phyloP scores from a whole-genome alignment of 2,888 invertebrate genomes.

The Epirrita christyi region DNA sequence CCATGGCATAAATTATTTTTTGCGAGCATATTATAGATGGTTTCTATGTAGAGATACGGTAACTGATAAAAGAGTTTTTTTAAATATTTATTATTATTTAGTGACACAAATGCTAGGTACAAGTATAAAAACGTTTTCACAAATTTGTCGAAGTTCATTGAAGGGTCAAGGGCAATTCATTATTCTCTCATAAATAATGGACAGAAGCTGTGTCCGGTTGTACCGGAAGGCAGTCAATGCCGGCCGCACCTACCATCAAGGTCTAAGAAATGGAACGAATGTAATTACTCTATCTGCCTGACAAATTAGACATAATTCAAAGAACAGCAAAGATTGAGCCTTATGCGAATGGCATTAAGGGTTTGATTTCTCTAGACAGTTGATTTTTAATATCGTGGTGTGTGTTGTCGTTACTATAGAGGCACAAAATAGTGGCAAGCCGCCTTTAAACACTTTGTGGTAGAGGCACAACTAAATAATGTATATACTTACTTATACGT shows the following conservation, averaged over 20 bases:
- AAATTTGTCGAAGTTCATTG: conserved; percentile 5
- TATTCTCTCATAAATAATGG: conserved; percentile 27
- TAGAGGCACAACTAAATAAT: too few species aligned
- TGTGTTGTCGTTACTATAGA: background rate
- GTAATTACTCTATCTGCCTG: conserved; percentile 26
- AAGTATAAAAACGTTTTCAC: background rate
- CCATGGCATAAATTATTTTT: too few species aligned
- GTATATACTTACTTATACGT: too few species aligned
- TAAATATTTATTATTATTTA: too few species aligned
- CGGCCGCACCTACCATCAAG: conserved; percentile 58
- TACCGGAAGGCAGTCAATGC: conserved; percentile 63
- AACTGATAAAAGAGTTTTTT: too few species aligned
- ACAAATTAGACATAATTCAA: conserved; percentile 14
- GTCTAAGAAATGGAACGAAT: conserved; percentile 79
- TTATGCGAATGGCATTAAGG: background rate
- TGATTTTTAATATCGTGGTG: conserved; percentile 25
- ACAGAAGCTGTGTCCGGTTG: conserved; percentile 49
- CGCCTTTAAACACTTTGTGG: too few species aligned
- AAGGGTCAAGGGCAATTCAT: conserved; percentile 12
- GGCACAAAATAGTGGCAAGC: too few species aligned
- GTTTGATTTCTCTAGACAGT: background rate
- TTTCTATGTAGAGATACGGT: too few species aligned
- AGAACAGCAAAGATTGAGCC: background rate
- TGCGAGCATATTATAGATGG: too few species aligned
- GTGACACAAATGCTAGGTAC: too few species aligned